phyloP scores from a whole-genome alignment of 30 jellyfish, hydroid and myxozoan species.

The Clytia hemisphaerica region DNA sequence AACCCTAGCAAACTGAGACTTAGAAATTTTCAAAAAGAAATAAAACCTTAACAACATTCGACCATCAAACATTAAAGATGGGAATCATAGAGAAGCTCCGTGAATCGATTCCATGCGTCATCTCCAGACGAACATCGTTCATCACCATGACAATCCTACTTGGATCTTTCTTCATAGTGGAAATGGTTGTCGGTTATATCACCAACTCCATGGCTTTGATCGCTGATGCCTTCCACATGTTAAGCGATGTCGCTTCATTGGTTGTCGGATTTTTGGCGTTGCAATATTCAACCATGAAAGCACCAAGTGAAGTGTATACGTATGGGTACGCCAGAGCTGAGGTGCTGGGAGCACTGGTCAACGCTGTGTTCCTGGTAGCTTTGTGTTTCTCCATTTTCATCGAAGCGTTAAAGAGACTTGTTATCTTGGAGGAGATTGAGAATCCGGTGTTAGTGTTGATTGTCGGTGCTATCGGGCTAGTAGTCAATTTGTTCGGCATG shows the following conservation, averaged over 20 bases:
- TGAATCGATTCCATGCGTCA: constrained; percentile 66
- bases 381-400: constrained; percentile 78
- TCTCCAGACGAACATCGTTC: constrained; percentile 74
- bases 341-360: constrained; percentile 92
- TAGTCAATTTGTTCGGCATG: constrained; percentile 88
- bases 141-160: constrained; percentile 78
- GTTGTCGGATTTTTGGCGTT: constrained; percentile 87
- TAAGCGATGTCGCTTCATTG: constrained; percentile 91
- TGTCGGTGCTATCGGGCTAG: constrained; percentile 93
- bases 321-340: constrained; percentile 96
- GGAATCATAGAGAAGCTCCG: constrained; percentile 66
- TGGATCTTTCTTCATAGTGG: constrained; percentile 70
- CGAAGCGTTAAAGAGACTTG: constrained; percentile 81
- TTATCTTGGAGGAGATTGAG: constrained; percentile 74
- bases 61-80: constrained; percentile 41
- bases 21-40: no score
- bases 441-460: constrained; percentile 73
- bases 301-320: constrained; percentile 70
- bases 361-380: constrained; percentile 96
- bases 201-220: constrained; percentile 98
- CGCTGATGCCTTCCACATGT: constrained; percentile 97
- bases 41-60: no score
- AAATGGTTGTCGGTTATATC: constrained; percentile 80
- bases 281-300: constrained; percentile 49
- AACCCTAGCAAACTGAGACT: no score